Conservation (phyloP, 2,888 invertebrate genomes). For the Anoplius nigerrimus region DNA sequence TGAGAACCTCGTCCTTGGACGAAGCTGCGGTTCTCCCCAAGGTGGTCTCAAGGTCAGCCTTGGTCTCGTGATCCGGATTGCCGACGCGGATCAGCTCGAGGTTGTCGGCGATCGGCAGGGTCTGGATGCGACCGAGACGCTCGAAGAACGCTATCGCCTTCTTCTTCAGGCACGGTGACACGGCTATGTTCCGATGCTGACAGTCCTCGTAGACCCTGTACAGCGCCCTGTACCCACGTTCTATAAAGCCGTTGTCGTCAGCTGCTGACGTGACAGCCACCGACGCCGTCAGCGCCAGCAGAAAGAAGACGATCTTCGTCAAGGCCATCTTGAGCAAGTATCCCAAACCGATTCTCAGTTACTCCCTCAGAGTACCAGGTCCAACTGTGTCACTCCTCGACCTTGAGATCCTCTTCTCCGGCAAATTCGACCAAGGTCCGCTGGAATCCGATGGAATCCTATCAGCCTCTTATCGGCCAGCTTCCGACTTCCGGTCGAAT, state of each 20-base stretch:
- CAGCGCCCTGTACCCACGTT: conserved; percentile 80
- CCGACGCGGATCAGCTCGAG: conserved; percentile 80
- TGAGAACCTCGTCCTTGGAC: conserved; percentile 82
- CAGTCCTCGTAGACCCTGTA: conserved; percentile 88
- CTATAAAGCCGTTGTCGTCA: conserved; percentile 73
- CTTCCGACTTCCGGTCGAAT: no score
- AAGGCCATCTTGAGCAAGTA: neutral
- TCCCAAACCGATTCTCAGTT: neutral
- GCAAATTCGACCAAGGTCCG: no score
- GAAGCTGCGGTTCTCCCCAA: conserved; percentile 80
- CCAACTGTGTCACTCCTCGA: neutral
- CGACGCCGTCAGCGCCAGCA: conserved; percentile 36
- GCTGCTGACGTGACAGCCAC: conserved; percentile 31
- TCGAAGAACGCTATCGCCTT: conserved; percentile 88
- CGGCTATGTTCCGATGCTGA: conserved; percentile 80
- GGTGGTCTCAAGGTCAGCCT: conserved; percentile 80
- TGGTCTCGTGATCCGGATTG: conserved; percentile 63
- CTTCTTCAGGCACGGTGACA: conserved; percentile 87
- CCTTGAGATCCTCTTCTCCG: no score
- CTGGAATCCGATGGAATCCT: no score
- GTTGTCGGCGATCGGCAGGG: conserved; percentile 80
- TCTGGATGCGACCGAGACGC: conserved; percentile 84
- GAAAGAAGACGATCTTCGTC: no score
- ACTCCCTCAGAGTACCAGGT: neutral
- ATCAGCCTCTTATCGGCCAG: no score